A percentile compares a stretch with the other conserved stretches of the same genome.
These are phyloP conservation scores for Heteromurus nitidus DNA, from an alignment of 2,888 invertebrate genomes.

Conservation along the genomic window DNA sequence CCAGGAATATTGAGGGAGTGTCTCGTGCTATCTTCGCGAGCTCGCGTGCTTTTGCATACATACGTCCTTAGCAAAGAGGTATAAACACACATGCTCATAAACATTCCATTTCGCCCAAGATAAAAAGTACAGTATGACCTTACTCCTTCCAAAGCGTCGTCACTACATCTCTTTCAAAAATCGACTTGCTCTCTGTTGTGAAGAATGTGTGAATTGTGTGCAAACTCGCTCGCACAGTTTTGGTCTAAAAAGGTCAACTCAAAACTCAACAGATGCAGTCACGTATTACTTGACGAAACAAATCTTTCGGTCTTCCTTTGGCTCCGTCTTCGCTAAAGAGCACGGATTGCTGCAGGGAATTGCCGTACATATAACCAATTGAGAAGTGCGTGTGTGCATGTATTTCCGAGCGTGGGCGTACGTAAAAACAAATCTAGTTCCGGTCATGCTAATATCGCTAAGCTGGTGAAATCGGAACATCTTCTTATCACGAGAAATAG, in stretches of 20 bases:
- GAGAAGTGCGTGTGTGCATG: constrained; percentile 38
- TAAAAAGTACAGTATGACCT: too few relatives aligned
- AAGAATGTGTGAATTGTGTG: neutral
- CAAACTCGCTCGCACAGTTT: neutral
- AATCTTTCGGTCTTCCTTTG: neutral
- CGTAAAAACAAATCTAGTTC: constrained; percentile 53
- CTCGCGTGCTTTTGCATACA: too few relatives aligned
- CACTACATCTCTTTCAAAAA: too few relatives aligned
- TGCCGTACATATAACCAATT: too few relatives aligned
- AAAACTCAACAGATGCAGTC: neutral
- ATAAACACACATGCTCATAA: too few relatives aligned
- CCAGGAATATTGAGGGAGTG: constrained; percentile 27
- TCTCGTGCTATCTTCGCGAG: constrained; percentile 1
- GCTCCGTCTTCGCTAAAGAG: neutral
- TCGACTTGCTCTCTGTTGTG: too few relatives aligned
- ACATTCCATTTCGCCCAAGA: too few relatives aligned
- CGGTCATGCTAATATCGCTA: too few relatives aligned
- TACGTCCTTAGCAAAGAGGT: too few relatives aligned
- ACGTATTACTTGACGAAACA: too few relatives aligned
- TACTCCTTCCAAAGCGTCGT: neutral
- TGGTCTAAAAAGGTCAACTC: constrained; percentile 2
- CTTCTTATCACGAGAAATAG: too few relatives aligned
- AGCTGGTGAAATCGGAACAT: too few relatives aligned
- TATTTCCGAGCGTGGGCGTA: constrained; percentile 29
- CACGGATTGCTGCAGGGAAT: neutral